Percentiles rank a stretch among this genome's conserved stretches.
Conservation (phyloP, 2,113 vertebrate genomes). For the Cinclus mexicanus region DNA sequence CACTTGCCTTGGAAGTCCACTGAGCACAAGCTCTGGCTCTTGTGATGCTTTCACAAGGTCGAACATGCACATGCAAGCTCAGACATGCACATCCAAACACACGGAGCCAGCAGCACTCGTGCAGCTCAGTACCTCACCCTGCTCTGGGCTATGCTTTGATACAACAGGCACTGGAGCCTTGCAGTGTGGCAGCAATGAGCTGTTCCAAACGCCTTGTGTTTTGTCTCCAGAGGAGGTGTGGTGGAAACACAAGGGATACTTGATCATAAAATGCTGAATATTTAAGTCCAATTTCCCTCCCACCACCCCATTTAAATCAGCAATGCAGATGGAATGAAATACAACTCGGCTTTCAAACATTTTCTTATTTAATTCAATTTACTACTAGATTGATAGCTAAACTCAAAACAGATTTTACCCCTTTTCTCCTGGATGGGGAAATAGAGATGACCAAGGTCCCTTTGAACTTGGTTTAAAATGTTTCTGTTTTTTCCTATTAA, state of each 20-base stretch:
- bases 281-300: constrained; percentile 19
- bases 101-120: background rate
- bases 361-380: constrained; percentile 69
- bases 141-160: constrained; percentile 2
- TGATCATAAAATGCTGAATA: constrained; percentile 56
- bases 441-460: constrained; percentile 35
- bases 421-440: constrained; percentile 15
- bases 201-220: background rate
- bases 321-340: constrained; percentile 47
- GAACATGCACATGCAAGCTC: background rate
- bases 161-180: background rate
- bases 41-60: background rate
- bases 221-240: constrained; percentile 41
- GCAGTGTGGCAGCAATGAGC: background rate
- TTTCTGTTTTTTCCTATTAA: constrained; percentile 33
- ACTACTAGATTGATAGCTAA: constrained; percentile 63
- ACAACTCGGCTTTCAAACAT: constrained; percentile 66
- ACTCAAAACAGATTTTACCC: constrained; percentile 57
- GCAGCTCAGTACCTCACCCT: background rate
- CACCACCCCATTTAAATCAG: constrained; percentile 41
- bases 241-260: background rate
- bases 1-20: background rate
- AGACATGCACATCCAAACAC: background rate
- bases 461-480: constrained; percentile 44
- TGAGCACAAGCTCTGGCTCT: background rate